Conservation (phyloP, 1,140 invertebrate species). For the Aphis gossypii region DNA sequence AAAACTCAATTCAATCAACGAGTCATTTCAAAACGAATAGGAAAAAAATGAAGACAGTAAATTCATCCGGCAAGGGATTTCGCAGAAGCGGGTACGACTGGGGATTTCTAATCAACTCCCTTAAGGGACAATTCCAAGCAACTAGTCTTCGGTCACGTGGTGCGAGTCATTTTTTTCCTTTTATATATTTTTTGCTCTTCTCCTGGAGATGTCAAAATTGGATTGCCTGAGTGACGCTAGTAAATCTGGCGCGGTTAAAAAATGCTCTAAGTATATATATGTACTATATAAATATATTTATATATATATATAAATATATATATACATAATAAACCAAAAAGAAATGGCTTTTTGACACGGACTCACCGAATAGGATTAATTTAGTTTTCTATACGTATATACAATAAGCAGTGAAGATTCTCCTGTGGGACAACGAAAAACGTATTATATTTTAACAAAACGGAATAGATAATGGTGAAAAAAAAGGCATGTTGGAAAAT, state of each 20-base stretch:
- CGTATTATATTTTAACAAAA: not conserved
- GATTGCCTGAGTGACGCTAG: constrained; percentile 12
- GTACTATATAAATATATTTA: not conserved
- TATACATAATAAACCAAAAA: not conserved
- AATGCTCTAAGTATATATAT: not conserved
- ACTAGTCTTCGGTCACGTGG: constrained; percentile 24
- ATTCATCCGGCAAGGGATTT: not conserved
- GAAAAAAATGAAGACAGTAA: not conserved
- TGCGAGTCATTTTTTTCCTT: not conserved
- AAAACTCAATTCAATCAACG: not conserved
- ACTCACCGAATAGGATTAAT: constrained; percentile 11
- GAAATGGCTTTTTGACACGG: constrained; percentile 25
- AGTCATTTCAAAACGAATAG: not conserved
- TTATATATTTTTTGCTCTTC: not conserved
- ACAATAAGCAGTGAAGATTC: not conserved
- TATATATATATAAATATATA: not conserved
- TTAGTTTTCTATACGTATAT: not conserved
- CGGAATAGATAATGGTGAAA: not conserved
- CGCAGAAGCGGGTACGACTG: not conserved
- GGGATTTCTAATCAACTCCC: constrained; percentile 22
- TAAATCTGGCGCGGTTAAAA: not conserved
- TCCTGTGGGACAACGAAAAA: not conserved
- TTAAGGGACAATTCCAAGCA: constrained; percentile 27
- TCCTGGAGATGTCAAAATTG: not conserved
- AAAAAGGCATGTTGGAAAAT: not conserved